These are phyloP conservation scores for Brachypalpus laphriformis DNA, from an alignment of 2,888 invertebrate species.

Conservation along the genomic window DNA sequence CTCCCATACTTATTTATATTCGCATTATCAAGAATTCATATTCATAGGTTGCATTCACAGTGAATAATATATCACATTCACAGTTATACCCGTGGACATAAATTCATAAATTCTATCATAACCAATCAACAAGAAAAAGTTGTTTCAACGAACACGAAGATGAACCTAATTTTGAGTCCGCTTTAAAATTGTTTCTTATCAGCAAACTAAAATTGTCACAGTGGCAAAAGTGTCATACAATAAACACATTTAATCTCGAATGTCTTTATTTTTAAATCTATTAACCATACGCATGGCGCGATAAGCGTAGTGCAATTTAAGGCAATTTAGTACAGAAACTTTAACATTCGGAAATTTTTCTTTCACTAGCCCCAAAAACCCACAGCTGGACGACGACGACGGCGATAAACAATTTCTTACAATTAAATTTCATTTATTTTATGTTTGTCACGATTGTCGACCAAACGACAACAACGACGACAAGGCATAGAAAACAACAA, in stretches of 20 bases:
- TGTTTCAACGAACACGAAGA: neutral
- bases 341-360: neutral
- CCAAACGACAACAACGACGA: neutral
- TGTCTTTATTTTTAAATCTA: conserved; percentile 9
- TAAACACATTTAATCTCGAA: neutral
- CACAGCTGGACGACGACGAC: neutral
- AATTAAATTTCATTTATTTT: conserved; percentile 67
- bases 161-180: neutral
- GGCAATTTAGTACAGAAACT: neutral
- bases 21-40: no score
- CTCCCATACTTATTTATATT: no score
- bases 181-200: neutral
- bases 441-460: conserved; percentile 67
- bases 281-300: neutral
- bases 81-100: no score
- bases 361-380: conserved; percentile 7
- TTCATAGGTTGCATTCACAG: no score
- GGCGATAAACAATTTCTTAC: conserved; percentile 23
- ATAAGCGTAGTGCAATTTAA: conserved; percentile 11
- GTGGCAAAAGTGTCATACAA: neutral
- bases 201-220: conserved; percentile 3
- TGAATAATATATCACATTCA: no score
- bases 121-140: neutral
- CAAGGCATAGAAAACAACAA: conserved; percentile 42
- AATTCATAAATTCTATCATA: neutral